Conservation (phyloP, 2,113 vertebrate species). For the Chaetura pelagica region DNA sequence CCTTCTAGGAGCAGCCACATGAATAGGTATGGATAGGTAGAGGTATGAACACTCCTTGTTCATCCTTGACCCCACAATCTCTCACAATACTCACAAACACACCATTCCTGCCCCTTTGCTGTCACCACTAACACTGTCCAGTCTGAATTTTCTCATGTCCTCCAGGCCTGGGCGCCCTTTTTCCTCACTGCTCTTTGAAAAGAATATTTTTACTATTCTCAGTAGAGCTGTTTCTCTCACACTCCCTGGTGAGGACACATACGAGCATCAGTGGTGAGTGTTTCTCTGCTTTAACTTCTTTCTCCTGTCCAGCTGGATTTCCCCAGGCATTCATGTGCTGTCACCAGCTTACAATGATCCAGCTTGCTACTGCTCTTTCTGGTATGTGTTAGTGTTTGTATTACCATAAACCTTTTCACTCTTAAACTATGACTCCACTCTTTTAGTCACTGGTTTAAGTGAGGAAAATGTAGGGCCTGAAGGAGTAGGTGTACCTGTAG, state of each 20-base stretch:
- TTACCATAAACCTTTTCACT: conserved; percentile 1
- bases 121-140: neutral
- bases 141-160: neutral
- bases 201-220: neutral
- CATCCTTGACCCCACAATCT: neutral
- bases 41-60: neutral
- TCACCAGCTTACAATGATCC: neutral
- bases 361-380: neutral
- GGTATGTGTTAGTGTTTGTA: neutral
- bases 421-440: neutral
- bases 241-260: rapidly evolving
- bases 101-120: neutral
- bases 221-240: neutral
- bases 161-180: neutral
- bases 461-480: neutral
- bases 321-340: neutral
- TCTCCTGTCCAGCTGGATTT: neutral
- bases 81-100: neutral
- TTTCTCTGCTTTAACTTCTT: neutral
- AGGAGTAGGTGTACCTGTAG: neutral
- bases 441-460: neutral
- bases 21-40: neutral
- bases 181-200: neutral
- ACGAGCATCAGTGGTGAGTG: neutral
- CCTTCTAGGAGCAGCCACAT: neutral